These are phyloP conservation scores for Fukomys damarensis DNA, from an alignment of 2,113 vertebrate species.

Conservation along the genomic window DNA sequence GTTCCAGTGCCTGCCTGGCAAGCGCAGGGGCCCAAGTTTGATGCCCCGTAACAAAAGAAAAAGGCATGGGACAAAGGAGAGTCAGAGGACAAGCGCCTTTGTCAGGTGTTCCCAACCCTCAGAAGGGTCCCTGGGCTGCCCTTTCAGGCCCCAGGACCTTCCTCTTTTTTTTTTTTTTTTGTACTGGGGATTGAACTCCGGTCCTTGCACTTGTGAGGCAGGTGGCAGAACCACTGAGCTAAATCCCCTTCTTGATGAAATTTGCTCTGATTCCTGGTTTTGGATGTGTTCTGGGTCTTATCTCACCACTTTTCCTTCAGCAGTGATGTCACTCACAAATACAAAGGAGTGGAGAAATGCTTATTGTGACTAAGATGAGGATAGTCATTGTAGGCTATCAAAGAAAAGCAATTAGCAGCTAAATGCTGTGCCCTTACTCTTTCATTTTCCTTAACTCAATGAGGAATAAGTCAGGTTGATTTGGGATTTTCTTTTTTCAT, in stretches of 20 bases:
- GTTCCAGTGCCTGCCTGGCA: no score
- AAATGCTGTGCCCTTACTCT: slow-evolving; percentile 39
- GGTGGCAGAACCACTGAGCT: no score
- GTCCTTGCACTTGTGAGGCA: no score
- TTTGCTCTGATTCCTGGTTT: background rate
- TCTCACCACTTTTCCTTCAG: background rate
- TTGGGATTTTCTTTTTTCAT: slow-evolving; percentile 66
- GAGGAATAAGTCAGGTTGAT: slow-evolving; percentile 37
- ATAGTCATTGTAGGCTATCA: background rate
- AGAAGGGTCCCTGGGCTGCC: background rate
- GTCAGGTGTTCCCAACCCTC: background rate
- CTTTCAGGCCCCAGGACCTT: no score
- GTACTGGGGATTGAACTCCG: no score
- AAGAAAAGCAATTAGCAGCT: slow-evolving; percentile 50
- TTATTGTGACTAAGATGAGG: slow-evolving; percentile 39
- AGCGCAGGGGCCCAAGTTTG: no score
- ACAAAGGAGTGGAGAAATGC: background rate
- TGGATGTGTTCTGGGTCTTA: background rate
- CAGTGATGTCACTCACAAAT: background rate
- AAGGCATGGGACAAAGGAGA: background rate
- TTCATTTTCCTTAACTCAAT: slow-evolving; percentile 38
- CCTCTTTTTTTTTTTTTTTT: no score
- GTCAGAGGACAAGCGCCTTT: background rate
- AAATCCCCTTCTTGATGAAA: background rate
- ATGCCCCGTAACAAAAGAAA: no score